Evolutionary conservation across 2,888 invertebrate genomes (phyloP).

Genomic region (Dryobotodes eremita): DNA sequence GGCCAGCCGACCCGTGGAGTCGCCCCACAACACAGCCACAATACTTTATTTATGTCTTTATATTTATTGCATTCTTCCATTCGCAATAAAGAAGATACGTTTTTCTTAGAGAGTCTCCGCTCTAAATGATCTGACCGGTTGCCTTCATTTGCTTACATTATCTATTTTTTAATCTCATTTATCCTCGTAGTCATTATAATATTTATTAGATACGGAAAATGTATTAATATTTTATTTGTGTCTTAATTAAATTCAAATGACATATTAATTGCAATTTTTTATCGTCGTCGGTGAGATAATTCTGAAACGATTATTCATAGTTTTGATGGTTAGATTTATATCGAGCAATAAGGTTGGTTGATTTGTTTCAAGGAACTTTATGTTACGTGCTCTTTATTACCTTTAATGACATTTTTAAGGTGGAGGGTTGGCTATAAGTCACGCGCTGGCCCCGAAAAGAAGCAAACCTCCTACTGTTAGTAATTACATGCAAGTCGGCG

Average conservation of each 20-base stretch:
- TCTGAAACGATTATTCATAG: conserved; percentile 56
- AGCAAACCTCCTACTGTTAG: conserved; percentile 83
- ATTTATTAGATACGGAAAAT: conserved; percentile 59
- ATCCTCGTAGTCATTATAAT: conserved; percentile 55
- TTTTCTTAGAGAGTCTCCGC: conserved; percentile 56
- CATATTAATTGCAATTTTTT: conserved; percentile 55
- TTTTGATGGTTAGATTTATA: conserved; percentile 56
- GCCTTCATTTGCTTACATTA: conserved; percentile 72
- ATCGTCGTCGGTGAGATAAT: conserved; percentile 42
- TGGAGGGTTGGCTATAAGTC: conserved; percentile 81
- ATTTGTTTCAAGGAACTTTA: conserved; percentile 75
- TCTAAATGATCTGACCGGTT: conserved; percentile 64
- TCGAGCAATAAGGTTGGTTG: conserved; percentile 68
- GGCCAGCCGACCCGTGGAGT: conserved; percentile 79
- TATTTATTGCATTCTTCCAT: conserved; percentile 67
- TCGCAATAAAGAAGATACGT: conserved; percentile 59
- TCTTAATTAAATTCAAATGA: conserved; percentile 62
- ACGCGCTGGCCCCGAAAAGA: conserved; percentile 84
- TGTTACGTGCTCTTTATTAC: conserved; percentile 82
- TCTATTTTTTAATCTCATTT: conserved; percentile 62
- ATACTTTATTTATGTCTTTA: conserved; percentile 66
- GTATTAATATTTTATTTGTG: conserved; percentile 62
- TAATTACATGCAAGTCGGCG: conserved; percentile 87
- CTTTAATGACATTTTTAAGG: conserved; percentile 78
- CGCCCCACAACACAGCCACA: conserved; percentile 68